Evolutionary conservation across 2,888 invertebrate genomes (phyloP), one percentile per base, ranked within the genome.

Genomic region (Harmothoe impar): DNA sequence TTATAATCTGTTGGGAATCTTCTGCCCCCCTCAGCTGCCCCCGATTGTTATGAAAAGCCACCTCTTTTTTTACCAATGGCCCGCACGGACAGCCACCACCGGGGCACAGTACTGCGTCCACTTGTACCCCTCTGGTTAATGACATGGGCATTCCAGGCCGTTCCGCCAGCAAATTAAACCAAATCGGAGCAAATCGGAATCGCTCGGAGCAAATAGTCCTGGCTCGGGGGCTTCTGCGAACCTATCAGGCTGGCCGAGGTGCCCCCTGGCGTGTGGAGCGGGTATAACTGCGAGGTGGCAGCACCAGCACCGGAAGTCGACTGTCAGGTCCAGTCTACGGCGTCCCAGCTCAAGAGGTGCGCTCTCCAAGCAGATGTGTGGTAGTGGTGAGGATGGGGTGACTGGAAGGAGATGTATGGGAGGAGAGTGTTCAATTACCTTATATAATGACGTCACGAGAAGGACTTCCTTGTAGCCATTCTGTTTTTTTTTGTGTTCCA

Each of bases 321-420:
- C 62, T 62, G 62, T 62, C 62, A 62, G 62, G 7, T n/a, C 62
- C 62, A 62, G 62, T 62, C 62, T n/a, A 62, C 62, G 54, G 62
- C 62, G 62, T 62, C 62, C 23, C 62, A n/a, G 23, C 62, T 62
- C 62, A 20, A 62, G 62, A 20, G 0, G 62, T 3, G 15, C 62
- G 3, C 62, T 62, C 62, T 62, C n/a, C 62, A 20, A 62, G 62
- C 62, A 62, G 62, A 20, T 12, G 15, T 3, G 23, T n/a, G n/a
- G 7, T 20, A 12, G 62, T 62, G 20, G 1, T n/a, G 62, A 62
- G 62, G 62, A 7, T n/a, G 1, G 7, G 3, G 1, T 62, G 20
- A 20, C 62, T 62, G 62, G 62, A n/a, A 7, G 62, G 20, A 62
- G 15, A 20, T n/a, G n/a, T 62, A 20, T 20, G 62, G 20, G 20